phyloP scores from a whole-genome alignment of 2,797 vertebrate species.

The Propithecus perrieri region DNA sequence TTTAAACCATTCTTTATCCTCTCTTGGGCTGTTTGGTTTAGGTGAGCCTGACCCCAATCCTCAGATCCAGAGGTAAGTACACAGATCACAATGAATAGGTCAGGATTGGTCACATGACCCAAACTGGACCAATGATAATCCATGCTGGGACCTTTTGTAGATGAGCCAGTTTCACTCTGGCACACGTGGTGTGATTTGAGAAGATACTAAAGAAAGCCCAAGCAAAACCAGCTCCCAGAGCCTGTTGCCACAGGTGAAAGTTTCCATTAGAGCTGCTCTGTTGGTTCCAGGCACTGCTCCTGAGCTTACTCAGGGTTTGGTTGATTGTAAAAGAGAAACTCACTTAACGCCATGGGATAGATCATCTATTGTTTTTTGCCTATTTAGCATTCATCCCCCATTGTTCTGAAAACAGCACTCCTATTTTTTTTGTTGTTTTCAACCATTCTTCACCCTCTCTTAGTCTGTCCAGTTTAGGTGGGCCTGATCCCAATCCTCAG shows the following conservation, averaged over 20 bases:
- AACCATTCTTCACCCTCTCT: background rate
- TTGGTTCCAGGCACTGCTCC: background rate
- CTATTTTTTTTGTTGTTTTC: background rate
- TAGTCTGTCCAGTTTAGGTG: background rate
- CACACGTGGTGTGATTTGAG: background rate
- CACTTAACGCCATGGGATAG: background rate
- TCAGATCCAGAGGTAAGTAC: background rate
- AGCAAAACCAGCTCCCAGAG: background rate
- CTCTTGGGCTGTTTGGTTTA: background rate
- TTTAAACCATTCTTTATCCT: background rate
- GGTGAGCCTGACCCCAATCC: background rate
- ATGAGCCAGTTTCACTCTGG: background rate
- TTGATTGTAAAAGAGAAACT: slow-evolving; percentile 24
- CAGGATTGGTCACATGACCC: background rate
- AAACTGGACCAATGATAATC: background rate
- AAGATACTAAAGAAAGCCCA: background rate
- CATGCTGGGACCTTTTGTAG: background rate
- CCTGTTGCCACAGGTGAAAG: background rate
- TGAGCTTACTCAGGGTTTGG: background rate
- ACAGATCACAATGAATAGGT: background rate
- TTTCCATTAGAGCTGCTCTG: background rate
- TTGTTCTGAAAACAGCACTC: background rate
- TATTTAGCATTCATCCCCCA: background rate
- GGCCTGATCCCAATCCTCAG: background rate
- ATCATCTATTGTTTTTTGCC: background rate